Conservation (phyloP, 1,140 invertebrate species). For the Spodoptera frugiperda region DNA sequence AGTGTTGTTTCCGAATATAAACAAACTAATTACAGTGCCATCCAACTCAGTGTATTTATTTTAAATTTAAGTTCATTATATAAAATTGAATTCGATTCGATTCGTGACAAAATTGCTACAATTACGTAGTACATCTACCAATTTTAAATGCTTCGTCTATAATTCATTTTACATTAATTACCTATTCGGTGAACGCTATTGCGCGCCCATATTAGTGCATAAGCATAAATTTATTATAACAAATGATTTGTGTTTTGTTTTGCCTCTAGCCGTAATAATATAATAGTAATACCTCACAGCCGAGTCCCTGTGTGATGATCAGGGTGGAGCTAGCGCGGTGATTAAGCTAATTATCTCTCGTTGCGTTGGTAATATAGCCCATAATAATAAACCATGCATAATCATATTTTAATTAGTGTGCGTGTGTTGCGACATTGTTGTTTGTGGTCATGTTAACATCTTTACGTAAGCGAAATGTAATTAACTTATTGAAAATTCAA, state of each 20-base stretch:
- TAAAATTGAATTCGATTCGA: slow-evolving; percentile 17
- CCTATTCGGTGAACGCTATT: slow-evolving; percentile 40
- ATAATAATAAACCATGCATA: slow-evolving; percentile 37
- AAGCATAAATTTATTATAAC: slow-evolving; percentile 22
- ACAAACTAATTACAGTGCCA: slow-evolving; percentile 27
- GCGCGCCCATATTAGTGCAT: slow-evolving; percentile 29
- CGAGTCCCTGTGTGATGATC: slow-evolving; percentile 14
- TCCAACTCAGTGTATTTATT: slow-evolving; percentile 9
- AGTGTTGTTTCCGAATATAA: slow-evolving; percentile 10
- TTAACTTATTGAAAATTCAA: too few species aligned
- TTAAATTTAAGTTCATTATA: slow-evolving; percentile 28
- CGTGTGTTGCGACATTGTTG: slow-evolving; percentile 8
- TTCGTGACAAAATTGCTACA: slow-evolving; percentile 18
- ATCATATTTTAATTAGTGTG: slow-evolving; percentile 29
- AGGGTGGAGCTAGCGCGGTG: slow-evolving; percentile 40
- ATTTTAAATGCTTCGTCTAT: slow-evolving; percentile 35
- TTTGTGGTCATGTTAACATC: slow-evolving; percentile 21
- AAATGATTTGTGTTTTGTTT: slow-evolving; percentile 45
- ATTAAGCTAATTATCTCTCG: slow-evolving; percentile 36
- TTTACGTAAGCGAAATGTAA: background rate
- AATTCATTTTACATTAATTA: slow-evolving; percentile 45
- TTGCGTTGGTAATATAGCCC: slow-evolving; percentile 18
- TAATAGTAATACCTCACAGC: slow-evolving; percentile 7
- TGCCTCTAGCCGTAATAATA: slow-evolving; percentile 13
- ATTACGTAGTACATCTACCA: slow-evolving; percentile 14